These are phyloP conservation scores for Galleria mellonella DNA, from an alignment of 1,140 invertebrate species.

Conservation along the genomic window DNA sequence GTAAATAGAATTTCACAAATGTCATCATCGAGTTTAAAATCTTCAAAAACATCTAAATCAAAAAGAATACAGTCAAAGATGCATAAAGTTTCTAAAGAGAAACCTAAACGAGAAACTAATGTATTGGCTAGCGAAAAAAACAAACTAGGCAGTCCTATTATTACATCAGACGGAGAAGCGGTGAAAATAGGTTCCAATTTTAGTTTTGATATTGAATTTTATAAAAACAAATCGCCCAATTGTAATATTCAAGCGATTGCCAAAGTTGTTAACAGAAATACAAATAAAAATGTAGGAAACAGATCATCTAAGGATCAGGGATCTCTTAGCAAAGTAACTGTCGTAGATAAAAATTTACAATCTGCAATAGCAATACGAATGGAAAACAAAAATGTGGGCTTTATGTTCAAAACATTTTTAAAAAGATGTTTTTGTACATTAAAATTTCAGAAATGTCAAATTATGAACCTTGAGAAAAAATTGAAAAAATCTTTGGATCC, in stretches of 20 bases:
- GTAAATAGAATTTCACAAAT: too few species aligned
- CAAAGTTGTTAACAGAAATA: neutral
- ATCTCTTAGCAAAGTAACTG: neutral
- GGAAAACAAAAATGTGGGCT: neutral
- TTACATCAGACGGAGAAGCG: neutral
- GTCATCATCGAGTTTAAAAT: neutral
- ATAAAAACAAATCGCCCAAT: conserved; percentile 2
- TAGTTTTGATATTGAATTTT: conserved; percentile 9
- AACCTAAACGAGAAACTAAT: neutral
- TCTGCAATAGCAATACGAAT: neutral
- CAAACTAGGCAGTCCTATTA: neutral
- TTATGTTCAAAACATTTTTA: neutral
- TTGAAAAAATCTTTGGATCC: too few species aligned
- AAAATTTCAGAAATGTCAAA: neutral
- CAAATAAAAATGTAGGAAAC: neutral
- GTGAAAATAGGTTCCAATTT: conserved; percentile 1
- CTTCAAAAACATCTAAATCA: neutral
- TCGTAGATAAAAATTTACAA: neutral
- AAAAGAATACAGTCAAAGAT: neutral
- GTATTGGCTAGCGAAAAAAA: neutral
- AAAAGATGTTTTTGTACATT: conserved; percentile 4
- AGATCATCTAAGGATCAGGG: neutral
- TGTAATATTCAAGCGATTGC: neutral
- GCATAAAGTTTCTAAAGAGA: neutral
- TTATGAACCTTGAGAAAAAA: too few species aligned